Evolutionary conservation across 1,140 invertebrate genomes (phyloP).

Genomic region (Lasaia peninsularis): DNA sequence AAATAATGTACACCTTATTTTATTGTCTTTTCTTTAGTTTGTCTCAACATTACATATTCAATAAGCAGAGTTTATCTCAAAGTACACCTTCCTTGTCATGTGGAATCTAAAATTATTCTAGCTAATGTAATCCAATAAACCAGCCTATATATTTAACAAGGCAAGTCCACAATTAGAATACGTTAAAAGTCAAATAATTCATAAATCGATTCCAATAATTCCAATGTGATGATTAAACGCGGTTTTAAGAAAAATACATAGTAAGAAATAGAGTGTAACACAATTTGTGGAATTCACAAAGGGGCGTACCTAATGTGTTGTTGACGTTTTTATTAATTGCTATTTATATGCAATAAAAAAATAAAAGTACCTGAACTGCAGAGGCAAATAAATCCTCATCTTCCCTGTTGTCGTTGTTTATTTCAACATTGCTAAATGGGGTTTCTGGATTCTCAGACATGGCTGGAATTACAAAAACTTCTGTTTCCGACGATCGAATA

Average conservation of each 20-base stretch:
- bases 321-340: constrained; percentile 36
- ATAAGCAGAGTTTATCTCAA: too few relatives aligned
- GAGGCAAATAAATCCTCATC: constrained; percentile 89
- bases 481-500: constrained; percentile 11
- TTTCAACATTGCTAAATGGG: constrained; percentile 84
- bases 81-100: too few relatives aligned
- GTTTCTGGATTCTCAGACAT: constrained; percentile 83
- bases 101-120: too few relatives aligned
- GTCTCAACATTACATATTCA: too few relatives aligned
- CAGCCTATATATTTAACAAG: too few relatives aligned
- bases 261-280: background rate
- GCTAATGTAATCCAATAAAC: too few relatives aligned
- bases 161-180: too few relatives aligned
- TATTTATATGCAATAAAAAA: constrained; percentile 35
- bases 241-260: background rate
- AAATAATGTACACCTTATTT: too few relatives aligned
- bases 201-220: background rate
- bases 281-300: constrained; percentile 24
- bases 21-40: too few relatives aligned
- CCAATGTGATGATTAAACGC: background rate
- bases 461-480: constrained; percentile 23
- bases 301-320: constrained; percentile 47
- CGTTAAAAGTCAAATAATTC: too few relatives aligned
- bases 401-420: constrained; percentile 83
- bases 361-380: constrained; percentile 82